phyloP scores from a whole-genome alignment of 2,113 vertebrate species.

The Eubucco bourcierii region DNA sequence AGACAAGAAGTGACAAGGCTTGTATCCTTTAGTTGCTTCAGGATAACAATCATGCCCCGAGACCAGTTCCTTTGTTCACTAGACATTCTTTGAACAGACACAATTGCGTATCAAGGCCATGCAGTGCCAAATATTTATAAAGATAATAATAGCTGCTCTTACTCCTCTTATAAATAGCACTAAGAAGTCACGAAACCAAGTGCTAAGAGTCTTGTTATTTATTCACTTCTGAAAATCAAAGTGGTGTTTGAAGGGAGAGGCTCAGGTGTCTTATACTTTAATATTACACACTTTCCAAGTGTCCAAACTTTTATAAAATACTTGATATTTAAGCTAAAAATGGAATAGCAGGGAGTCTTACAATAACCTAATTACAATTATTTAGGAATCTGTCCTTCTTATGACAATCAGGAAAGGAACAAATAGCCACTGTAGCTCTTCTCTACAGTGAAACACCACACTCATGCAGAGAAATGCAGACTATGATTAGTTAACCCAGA shows the following conservation, averaged over 20 bases:
- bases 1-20: conserved; percentile 68
- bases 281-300: not conserved
- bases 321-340: not conserved
- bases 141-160: conserved; percentile 2
- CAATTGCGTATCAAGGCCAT: conserved; percentile 15
- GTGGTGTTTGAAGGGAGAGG: not conserved
- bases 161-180: not conserved
- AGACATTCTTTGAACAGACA: conserved; percentile 46
- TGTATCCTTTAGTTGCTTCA: conserved; percentile 34
- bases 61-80: conserved; percentile 44
- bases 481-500: not conserved
- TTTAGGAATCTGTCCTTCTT: not conserved
- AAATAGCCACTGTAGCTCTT: not conserved
- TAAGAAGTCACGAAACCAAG: not conserved
- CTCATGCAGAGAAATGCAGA: not conserved
- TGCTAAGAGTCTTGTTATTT: not conserved
- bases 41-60: conserved; percentile 47
- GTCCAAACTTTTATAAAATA: not conserved
- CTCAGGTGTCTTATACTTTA: not conserved
- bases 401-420: not conserved
- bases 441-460: not conserved
- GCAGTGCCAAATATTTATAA: conserved; percentile 67
- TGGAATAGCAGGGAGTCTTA: not conserved
- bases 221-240: conserved; percentile 5
- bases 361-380: not conserved